Conservation (phyloP, 2,113 vertebrate species). For the Perccottus glenii region DNA sequence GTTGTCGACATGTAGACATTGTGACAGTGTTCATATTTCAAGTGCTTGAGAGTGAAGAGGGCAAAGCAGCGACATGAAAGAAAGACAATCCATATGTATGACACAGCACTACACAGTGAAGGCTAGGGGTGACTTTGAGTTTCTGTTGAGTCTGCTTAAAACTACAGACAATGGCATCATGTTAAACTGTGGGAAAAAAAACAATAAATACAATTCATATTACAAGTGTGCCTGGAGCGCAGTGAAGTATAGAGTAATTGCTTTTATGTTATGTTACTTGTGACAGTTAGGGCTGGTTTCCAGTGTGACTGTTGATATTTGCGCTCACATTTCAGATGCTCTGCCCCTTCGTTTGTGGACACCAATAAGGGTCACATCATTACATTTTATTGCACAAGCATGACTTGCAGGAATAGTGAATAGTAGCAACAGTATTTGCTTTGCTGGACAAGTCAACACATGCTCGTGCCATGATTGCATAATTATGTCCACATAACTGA, state of each 20-base stretch:
- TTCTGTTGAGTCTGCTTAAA: conserved; percentile 5
- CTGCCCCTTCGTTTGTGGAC: neutral
- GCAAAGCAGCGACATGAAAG: neutral
- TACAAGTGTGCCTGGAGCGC: neutral
- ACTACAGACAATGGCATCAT: neutral
- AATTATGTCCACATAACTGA: neutral
- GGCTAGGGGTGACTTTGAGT: conserved; percentile 10
- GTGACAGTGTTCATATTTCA: neutral
- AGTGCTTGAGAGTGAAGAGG: neutral
- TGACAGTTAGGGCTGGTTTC: neutral
- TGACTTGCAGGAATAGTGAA: conserved; percentile 1
- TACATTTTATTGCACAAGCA: conserved; percentile 6
- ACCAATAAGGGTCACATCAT: neutral
- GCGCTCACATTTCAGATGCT: neutral
- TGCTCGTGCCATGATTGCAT: neutral
- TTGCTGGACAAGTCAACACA: neutral
- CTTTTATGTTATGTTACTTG: neutral
- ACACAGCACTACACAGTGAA: conserved; percentile 2
- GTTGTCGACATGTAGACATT: conserved; percentile 7
- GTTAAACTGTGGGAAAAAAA: neutral
- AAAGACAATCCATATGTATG: conserved; percentile 16
- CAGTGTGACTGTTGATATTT: neutral
- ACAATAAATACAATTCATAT: neutral
- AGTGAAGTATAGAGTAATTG: neutral
- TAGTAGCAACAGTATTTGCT: neutral